phyloP scores from a whole-genome alignment of 1,140 invertebrate genomes.

The Palaemon carinicauda region DNA sequence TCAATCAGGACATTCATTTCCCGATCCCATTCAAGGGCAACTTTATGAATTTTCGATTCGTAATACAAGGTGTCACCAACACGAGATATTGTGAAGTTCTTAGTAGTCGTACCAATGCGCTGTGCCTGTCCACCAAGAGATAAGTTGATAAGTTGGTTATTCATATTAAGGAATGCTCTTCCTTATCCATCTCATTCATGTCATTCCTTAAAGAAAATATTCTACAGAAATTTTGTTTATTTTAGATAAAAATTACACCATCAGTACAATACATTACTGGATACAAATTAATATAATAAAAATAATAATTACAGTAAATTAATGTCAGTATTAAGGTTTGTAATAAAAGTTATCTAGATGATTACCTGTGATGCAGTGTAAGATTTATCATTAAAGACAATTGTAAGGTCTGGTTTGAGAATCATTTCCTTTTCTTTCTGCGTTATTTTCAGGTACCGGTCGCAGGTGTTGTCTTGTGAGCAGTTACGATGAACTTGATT shows the following conservation, averaged over 20 bases:
- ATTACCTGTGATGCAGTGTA: conserved; percentile 74
- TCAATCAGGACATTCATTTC: conserved; percentile 77
- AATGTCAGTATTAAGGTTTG: not conserved
- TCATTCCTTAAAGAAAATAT: not conserved
- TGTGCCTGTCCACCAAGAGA: conserved; percentile 63
- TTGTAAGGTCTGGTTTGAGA: conserved; percentile 73
- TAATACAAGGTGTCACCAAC: conserved; percentile 76
- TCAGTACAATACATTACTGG: no score
- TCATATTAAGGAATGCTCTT: no score
- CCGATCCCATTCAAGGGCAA: conserved; percentile 76
- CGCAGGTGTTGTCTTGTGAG: conserved; percentile 66
- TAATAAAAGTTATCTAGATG: not conserved
- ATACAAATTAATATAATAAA: not conserved
- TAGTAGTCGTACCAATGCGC: conserved; percentile 70
- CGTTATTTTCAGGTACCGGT: conserved; percentile 70
- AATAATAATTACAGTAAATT: not conserved
- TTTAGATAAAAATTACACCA: no score
- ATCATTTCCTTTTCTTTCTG: conserved; percentile 70
- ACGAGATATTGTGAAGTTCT: conserved; percentile 73
- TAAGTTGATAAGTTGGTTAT: not conserved
- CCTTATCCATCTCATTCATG: no score
- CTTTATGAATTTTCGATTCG: conserved; percentile 75
- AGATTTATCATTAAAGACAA: conserved; percentile 73
- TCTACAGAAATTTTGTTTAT: not conserved
- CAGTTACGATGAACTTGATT: conserved; percentile 75